Percentiles rank a stretch among this genome's conserved stretches.
Evolutionary conservation across 1,140 invertebrate genomes (phyloP).

Genomic region (Archivesica marissinica): DNA sequence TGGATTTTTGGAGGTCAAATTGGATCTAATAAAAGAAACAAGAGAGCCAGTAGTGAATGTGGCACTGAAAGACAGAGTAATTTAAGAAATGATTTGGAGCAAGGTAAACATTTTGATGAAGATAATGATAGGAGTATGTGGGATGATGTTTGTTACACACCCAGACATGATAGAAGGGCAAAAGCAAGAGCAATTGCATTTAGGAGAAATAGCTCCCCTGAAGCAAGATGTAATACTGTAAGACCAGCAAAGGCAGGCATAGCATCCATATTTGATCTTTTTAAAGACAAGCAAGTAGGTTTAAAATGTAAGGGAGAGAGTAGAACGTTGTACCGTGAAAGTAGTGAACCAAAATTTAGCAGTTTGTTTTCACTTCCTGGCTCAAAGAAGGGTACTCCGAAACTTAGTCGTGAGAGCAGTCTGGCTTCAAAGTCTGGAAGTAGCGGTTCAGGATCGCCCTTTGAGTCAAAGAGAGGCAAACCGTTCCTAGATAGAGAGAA

Average conservation of each 20-base stretch:
- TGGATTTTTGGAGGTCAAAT: neutral
- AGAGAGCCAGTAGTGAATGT: neutral
- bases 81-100: no score
- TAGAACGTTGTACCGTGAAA: neutral
- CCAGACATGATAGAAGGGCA: neutral
- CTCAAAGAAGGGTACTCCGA: neutral
- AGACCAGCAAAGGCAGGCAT: neutral
- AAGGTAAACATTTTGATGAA: no score
- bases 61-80: no score
- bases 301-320: neutral
- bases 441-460: neutral
- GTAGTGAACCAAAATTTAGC: neutral
- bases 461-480: constrained; percentile 10
- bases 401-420: constrained; percentile 39
- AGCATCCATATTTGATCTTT: constrained; percentile 14
- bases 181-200: neutral
- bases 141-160: constrained; percentile 24
- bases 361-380: neutral
- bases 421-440: no score
- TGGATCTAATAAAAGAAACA: neutral
- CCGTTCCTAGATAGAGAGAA: constrained; percentile 30
- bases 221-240: neutral
- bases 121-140: neutral
- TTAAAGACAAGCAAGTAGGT: constrained; percentile 7
- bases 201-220: constrained; percentile 51